Base-by-base conservation (phyloP, 2,113 vertebrate genomes). In the Pachyramphus minor region DNA sequence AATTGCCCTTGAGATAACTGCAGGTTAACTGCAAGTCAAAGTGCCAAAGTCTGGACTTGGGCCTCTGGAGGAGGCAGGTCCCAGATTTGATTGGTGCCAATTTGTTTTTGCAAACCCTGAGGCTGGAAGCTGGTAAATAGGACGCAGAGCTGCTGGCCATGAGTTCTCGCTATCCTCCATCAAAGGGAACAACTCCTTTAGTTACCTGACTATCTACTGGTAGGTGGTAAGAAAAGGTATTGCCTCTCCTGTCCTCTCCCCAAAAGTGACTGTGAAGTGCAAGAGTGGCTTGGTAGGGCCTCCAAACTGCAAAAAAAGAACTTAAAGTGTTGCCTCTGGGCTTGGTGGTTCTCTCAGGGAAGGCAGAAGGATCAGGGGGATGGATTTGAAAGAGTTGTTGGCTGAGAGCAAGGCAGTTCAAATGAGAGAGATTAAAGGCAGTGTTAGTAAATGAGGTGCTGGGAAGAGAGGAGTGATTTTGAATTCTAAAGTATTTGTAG, bases 271-370 rank as follows among this genome's bases (percentile, higher is more conserved):
- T 24, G 20, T 27, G 2, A 80, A 53, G 16, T 44, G 15, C 49
- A 62, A 23, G 22, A 44, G 31, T 0, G 0, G 37, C 41, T 53
- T 35, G 4, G 13, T 41, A 73, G 27, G 3, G 4, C 24, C 44
- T 86, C 55, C 53, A 37, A 27, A 66, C 49, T 69, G 24, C 9
- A 56, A 84, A 66, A 22, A 49, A 53, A 58, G 50, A 45, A 9
- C 9, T 52, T 31, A 79, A 73, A 76, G 8, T 12, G 8, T 19
- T 88, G 58, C 4, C 13, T 50, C n/a, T 72, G 35, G 35, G 10
- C 28, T 89, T 3, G 2, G n/a, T 1, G 2, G 5, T 49, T 84
- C 22, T 47, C 15, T 50, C 5, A 42, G 5, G 23, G 35, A 93
- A 75, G 39, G 44, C 8, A 63, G 39, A 55, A 75, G 59, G n/a